Conservation (phyloP, 1,140 invertebrate species). For the Phortica variegata region DNA sequence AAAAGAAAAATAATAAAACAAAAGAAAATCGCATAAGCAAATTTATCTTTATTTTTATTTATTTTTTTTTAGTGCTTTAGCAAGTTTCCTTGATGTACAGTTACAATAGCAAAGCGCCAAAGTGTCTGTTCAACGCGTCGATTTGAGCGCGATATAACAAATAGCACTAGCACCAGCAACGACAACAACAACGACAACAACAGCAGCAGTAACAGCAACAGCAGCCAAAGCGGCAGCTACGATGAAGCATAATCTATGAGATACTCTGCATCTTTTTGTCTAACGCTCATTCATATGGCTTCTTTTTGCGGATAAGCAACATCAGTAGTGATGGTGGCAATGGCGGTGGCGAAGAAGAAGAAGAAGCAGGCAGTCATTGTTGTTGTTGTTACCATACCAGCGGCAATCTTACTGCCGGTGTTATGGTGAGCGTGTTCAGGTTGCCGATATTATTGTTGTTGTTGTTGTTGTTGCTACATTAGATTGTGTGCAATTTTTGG, state of each 20-base stretch:
- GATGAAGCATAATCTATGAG: slow-evolving; percentile 8
- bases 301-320: no score
- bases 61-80: no score
- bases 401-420: slow-evolving; percentile 5
- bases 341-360: no score
- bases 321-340: no score
- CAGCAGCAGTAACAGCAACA: slow-evolving; percentile 23
- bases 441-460: slow-evolving; percentile 28
- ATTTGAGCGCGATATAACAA: slow-evolving; percentile 44
- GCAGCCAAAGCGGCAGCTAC: slow-evolving; percentile 48
- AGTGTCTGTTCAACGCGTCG: slow-evolving; percentile 46
- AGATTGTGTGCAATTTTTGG: slow-evolving; percentile 10
- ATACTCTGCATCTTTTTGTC: no score
- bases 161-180: slow-evolving; percentile 17
- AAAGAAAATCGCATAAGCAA: no score
- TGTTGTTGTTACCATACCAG: no score
- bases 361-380: no score
- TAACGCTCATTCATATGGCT: no score
- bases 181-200: slow-evolving; percentile 12
- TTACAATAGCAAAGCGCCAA: slow-evolving; percentile 42
- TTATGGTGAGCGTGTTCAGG: not conserved
- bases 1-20: no score
- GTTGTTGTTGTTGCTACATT: slow-evolving; percentile 30
- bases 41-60: no score
- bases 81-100: no score